phyloP scores from a whole-genome alignment of 2,113 vertebrate genomes.

The Oriolus oriolus region DNA sequence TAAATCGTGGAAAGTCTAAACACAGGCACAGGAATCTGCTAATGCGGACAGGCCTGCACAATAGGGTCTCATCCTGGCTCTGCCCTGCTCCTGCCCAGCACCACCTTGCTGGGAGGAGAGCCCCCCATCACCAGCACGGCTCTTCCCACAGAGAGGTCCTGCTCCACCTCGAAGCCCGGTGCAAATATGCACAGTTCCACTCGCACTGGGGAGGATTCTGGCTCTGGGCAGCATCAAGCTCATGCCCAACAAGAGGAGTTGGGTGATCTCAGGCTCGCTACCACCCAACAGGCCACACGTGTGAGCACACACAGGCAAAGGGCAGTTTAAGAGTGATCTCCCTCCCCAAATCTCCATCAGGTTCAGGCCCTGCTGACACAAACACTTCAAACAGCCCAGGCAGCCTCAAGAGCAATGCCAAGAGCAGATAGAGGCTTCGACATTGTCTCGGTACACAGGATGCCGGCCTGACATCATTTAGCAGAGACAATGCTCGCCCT shows the following conservation, averaged over 20 bases:
- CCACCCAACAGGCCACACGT: accelerated
- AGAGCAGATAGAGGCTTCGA: slow-evolving; percentile 45
- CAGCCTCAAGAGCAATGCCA: slow-evolving; percentile 39
- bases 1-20: slow-evolving; percentile 33
- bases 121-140: not conserved
- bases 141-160: not conserved
- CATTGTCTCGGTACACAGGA: slow-evolving; percentile 59
- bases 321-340: not conserved
- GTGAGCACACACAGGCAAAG: not conserved
- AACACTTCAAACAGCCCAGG: slow-evolving; percentile 20
- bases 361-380: not conserved
- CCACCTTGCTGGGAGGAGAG: not conserved
- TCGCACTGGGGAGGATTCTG: not conserved
- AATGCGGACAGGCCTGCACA: not conserved
- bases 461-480: slow-evolving; percentile 61
- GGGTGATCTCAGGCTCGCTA: not conserved
- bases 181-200: accelerated
- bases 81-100: not conserved
- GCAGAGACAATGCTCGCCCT: slow-evolving; percentile 58
- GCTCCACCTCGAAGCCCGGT: accelerated
- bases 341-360: not conserved
- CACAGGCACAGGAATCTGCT: not conserved
- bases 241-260: accelerated
- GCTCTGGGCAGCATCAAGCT: accelerated
- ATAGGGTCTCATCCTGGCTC: slow-evolving; percentile 17